Conservation (phyloP, 2,113 vertebrate species). For the Clupea harengus region DNA sequence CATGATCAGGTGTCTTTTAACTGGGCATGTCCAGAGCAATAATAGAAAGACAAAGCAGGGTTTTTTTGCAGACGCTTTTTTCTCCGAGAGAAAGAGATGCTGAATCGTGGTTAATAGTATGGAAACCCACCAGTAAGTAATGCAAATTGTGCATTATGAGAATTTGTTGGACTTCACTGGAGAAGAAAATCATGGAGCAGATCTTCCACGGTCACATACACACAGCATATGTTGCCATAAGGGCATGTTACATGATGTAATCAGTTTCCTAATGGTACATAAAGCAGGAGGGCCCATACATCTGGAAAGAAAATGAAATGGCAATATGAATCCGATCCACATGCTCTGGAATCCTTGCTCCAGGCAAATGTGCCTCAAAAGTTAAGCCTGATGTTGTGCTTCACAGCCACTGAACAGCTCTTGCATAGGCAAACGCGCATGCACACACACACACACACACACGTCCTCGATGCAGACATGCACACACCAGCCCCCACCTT, state of each 20-base stretch:
- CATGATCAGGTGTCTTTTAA: neutral
- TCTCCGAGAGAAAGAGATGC: neutral
- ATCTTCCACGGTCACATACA: neutral
- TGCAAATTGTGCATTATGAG: neutral
- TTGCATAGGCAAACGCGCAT: neutral
- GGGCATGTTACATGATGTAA: conserved; percentile 2
- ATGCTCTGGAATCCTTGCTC: conserved; percentile 7
- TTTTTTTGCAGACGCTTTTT: neutral
- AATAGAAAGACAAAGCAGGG: neutral
- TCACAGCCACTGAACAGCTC: conserved; percentile 45
- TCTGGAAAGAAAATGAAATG: conserved; percentile 7
- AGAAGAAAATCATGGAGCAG: neutral
- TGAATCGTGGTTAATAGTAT: neutral
- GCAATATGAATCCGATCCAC: neutral
- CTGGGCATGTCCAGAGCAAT: neutral
- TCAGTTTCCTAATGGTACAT: neutral
- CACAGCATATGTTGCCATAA: conserved; percentile 6
- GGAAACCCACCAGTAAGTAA: conserved; percentile 2
- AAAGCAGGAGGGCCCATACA: neutral
- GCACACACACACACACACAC: conserved; percentile 9
- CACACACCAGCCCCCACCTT: conserved; percentile 30
- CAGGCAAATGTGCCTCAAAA: conserved; percentile 34
- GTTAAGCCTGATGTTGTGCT: conserved; percentile 31
- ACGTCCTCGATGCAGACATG: conserved; percentile 13
- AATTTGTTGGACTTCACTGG: conserved; percentile 8